Evolutionary conservation across 2,888 invertebrate species (phyloP), one percentile per base, ranked within the genome.

Genomic region (Deilephila porcellus): DNA sequence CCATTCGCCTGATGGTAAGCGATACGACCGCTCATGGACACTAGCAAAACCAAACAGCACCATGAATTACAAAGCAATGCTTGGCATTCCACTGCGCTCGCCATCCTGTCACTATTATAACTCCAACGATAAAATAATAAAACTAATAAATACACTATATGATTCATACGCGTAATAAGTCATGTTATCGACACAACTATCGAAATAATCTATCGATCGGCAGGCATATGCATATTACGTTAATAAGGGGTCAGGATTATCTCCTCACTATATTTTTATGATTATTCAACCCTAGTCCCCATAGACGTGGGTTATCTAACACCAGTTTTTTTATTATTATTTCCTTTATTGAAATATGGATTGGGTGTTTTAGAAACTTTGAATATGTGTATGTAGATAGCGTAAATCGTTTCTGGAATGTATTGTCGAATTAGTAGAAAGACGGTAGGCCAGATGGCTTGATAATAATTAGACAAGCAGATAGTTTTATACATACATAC

Each of bases 121-220:
- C 19, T 60, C 25, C 8, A 60, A 45, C 3, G 45, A 45, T 45
- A 45, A 32, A 32, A 45, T 45, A 14, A 2, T 11, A 45, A 71
- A n/a, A 60, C 37, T 37, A 60, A 14, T 25, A 71, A 19, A 4
- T 7, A 62, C 53, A 19, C n/a, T 5, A 56, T 29, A 32, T 73
- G 72, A 67, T 45, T 73, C 72, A 73, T 45, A 14, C 45, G 14
- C 45, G 45, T 45, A 45, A 45, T 45, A 45, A 45, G 11, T 14
- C 25, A 67, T 67, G 59, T 37, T 73, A 73, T 67, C 67, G 25
- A 34, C 14, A 56, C 56, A 56, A 6, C n/a, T 56, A 56, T 56
- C n/a, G 56, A 14, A 56, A 56, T 71, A 67, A 73, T 73, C 72
- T 67, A 64, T 67, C 59, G 67, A 73, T 73, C 72, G 53, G 59